Percentiles rank a stretch among this genome's conserved stretches.
Evolutionary conservation across 2,113 vertebrate species (phyloP).

Genomic region (Falcunculus frontatus): DNA sequence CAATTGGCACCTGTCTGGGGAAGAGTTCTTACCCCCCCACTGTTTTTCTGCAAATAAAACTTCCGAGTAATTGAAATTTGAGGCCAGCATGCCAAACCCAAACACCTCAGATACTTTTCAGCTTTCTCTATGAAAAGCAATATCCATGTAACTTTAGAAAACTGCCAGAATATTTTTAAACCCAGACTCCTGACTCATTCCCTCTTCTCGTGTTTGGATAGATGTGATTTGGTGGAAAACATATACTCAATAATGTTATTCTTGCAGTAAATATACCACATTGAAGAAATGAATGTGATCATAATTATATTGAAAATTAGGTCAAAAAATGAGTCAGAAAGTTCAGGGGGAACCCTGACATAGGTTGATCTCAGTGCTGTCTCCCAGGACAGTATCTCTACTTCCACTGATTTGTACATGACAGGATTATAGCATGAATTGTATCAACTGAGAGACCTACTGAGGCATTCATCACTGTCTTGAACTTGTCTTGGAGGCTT

Average conservation of each 20-base stretch:
- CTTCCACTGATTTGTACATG: not conserved
- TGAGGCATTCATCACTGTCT: not conserved
- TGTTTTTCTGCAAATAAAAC: not conserved
- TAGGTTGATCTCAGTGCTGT: accelerated
- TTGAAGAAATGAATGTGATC: not conserved
- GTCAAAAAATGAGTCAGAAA: not conserved
- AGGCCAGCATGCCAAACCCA: not conserved
- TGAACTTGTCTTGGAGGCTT: not conserved
- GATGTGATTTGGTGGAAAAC: not conserved
- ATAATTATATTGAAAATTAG: not conserved
- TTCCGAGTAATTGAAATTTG: not conserved
- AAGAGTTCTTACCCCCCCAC: not conserved
- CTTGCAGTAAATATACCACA: not conserved
- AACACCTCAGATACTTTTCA: not conserved
- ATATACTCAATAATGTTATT: not conserved
- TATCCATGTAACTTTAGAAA: not conserved
- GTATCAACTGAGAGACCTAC: not conserved
- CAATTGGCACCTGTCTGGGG: not conserved
- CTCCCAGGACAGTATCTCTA: not conserved
- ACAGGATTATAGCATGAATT: not conserved
- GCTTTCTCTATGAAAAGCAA: not conserved
- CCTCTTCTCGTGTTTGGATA: not conserved
- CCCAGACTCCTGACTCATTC: not conserved
- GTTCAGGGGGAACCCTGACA: not conserved
- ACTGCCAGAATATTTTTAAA: not conserved